Evolutionary conservation across 35 echinoderm and acorn worm species (phyloP).

Genomic region (Eucidaris tribuloides): DNA sequence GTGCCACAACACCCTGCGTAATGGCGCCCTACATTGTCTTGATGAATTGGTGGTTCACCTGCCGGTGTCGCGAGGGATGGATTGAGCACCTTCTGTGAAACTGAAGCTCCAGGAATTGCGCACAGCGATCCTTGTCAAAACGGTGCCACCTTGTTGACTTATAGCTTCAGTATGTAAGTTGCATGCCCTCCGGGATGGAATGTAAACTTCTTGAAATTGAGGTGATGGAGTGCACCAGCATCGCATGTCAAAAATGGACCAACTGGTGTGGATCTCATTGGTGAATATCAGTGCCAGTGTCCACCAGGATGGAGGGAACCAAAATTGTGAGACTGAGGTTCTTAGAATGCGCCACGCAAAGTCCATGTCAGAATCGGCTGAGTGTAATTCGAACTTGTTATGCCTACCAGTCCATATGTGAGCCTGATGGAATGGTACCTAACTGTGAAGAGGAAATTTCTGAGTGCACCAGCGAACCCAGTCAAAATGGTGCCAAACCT

Average conservation of each 20-base stretch:
- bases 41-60: not conserved
- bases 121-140: constrained; percentile 35
- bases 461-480: constrained; percentile 9
- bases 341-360: constrained; percentile 21
- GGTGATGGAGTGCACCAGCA: constrained; percentile 29
- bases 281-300: constrained; percentile 36
- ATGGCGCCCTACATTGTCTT: constrained; percentile 36
- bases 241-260: constrained; percentile 66
- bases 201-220: not conserved
- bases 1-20: constrained; percentile 19
- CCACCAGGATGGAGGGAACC: constrained; percentile 31
- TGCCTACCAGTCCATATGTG: constrained; percentile 35
- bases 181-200: not conserved
- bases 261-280: constrained; percentile 24
- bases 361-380: constrained; percentile 56
- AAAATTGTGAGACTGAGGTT: constrained; percentile 31
- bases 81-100: constrained; percentile 26
- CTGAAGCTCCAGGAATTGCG: not conserved
- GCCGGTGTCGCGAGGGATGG: constrained; percentile 47
- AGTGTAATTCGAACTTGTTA: constrained; percentile 26
- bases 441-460: constrained; percentile 38
- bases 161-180: not conserved
- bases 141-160: not conserved
- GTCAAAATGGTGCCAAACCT: constrained; percentile 26
- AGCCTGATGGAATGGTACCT: constrained; percentile 2